Base-by-base conservation (phyloP, 92 coral and sea anemone species). In the Paramuricea clavata region DNA sequence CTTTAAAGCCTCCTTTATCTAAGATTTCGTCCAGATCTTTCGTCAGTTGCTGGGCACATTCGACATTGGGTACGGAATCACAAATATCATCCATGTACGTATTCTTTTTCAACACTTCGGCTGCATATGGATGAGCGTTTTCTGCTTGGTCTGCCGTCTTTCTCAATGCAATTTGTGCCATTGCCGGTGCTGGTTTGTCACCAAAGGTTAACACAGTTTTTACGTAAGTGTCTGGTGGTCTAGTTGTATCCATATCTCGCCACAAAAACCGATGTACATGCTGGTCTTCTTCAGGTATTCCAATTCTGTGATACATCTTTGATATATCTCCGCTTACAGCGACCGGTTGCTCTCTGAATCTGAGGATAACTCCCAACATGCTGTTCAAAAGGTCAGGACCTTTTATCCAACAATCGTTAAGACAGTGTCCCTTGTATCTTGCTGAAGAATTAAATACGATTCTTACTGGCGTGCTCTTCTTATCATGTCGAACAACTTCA, bases 81-180 rank as follows among this genome's bases (percentile, higher is more conserved):
- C 89, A 89, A 22, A 92, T 89, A 49, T 89, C 92, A 77, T 92
- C 93, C 93, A 92, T 90, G 81, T 86, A 88, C 39, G 90, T 83
- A 67, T 93, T 87, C 31, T 91, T 81, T 56, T 82, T 67, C 30
- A 91, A 35, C 30, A 85, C 92, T 67, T 89, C 49, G 28, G 87
- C 90, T 73, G 97, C 93, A 28, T 78, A 86, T 34, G 87, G 90
- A 52, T 78, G 39, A 7, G 81, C 31, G 13, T 57, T 81, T 36
- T 56, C 68, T 22, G 69, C 85, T 82, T 88, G 88, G 36, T 82
- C 83, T 11, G 92, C 93, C 12, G 92, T 90, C 69, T 84, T 93
- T 42, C 82, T 33, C 0, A 92, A 85, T 19, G 94, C 95, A 60
- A 57, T 88, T 69, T 90, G 92, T 2, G 91, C 91, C 92, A 91